Evolutionary conservation across 2,888 invertebrate species (phyloP), one percentile per base, ranked within the genome.

Genomic region (Furcula furcula): DNA sequence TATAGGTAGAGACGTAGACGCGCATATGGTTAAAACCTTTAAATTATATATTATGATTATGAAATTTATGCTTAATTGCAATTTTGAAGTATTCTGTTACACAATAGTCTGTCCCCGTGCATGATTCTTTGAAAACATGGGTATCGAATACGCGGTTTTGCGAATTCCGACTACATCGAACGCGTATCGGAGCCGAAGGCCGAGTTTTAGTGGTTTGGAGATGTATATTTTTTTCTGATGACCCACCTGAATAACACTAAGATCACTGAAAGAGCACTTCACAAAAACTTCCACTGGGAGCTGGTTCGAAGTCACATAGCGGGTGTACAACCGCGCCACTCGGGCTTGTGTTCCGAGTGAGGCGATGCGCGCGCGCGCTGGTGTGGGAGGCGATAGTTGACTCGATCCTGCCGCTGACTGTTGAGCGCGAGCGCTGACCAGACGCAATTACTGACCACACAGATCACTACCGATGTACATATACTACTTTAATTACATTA

Each of bases 331-430:
- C 74, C 76, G 72, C 73, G 71, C 71, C 70, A 64, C 50, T 70
- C 71, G 72, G 64, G 64, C 64, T 66, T 71, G 70, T 46, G 53
- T 52, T 58, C 60, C 48, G 67, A 83, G 75, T 82, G 84, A 80
- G 76, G 77, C 75, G 74, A 66, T 56, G 76, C 78, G 77, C 76
- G 55, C 60, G 76, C 71, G 68, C 68, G 47, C 31, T 15, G 31
- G 54, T 71, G 74, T 74, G 71, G 72, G 63, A 64, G 72, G 72
- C 66, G 65, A 53, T 46, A 49, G 41, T 50, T 34, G 60, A 60
- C 58, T 64, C 63, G 75, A 74, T 81, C 81, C 82, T 80, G 76
- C 70, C 65, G 27, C 48, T 29, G 25, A 27, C 23, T 27, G 36
- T 27, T 27, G 33, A 49, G 16, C 48, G 48, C 29, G 33, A 49